Base-by-base conservation (phyloP, 2,113 vertebrate genomes). In the Scortum barcoo region DNA sequence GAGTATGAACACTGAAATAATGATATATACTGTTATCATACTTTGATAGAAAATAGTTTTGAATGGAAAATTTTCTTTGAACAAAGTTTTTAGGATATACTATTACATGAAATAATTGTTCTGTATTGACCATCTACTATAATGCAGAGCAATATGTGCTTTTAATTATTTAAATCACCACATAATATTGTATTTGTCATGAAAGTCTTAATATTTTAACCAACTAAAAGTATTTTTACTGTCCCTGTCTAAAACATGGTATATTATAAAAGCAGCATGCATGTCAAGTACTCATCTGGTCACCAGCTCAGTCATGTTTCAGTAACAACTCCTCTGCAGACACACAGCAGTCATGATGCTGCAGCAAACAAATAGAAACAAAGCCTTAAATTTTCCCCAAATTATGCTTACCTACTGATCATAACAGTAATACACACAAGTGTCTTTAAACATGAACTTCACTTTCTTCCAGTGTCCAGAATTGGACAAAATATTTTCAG, bases 371-470 rank as follows among this genome's bases (percentile, higher is more conserved):
- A 50, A 58, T 8, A 42, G 24, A 66, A 46, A 46, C 22, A 16
- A 62, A 58, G 2, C 16, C 26, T 38, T 5, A 54, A 20, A 51
- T 19, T 48, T 1, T 71, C 12, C 33, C n/a, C 42, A n/a, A 48
- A 38, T 28, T 0, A 54, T 22, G 30, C 14, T 26, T 12, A 50
- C 2, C 1, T 42, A 28, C 26, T 14, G 13, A 40, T 69, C n/a
- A 58, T n/a, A 50, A 30, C 22, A 30, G 40, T 38, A 26, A 48
- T 11, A n/a, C 14, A 71, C 0, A 7, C 54, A 9, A n/a, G 14
- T 72, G 20, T 69, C 48, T 63, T 63, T 63, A 28, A 69, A 68
- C 46, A 24, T 60, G 17, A 77, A 36, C 22, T 54, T 46, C 28
- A 44, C 2, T 54, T 20, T 56, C 20, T 30, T 74, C 17, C 2